A percentile compares a stretch with the other conserved stretches of the same genome.
phyloP scores from a whole-genome alignment of 2,888 invertebrate genomes.

The Netelia virgata region DNA sequence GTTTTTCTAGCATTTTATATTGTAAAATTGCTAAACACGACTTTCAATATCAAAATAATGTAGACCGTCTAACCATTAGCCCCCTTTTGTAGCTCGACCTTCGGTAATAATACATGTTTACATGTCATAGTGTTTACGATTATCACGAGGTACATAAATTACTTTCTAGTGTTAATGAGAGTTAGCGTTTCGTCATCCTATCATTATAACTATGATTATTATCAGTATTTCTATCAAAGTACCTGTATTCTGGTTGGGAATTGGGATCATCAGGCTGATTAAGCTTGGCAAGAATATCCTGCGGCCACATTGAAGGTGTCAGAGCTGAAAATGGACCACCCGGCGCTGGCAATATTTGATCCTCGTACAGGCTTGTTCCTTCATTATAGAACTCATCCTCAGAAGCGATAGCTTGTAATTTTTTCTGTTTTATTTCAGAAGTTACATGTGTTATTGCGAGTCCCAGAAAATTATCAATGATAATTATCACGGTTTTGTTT shows the following conservation, averaged over 20 bases:
- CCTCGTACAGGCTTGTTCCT: constrained; percentile 90
- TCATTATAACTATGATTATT: too few relatives aligned
- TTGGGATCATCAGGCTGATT: constrained; percentile 92
- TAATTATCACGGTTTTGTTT: neutral
- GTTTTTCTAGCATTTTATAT: too few relatives aligned
- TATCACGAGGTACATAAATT: too few relatives aligned
- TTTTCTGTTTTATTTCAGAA: constrained; percentile 86
- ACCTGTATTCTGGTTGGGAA: constrained; percentile 90
- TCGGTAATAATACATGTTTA: too few relatives aligned
- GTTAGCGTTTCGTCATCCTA: too few relatives aligned
- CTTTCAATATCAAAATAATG: too few relatives aligned
- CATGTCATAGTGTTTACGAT: too few relatives aligned
- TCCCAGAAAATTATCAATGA: neutral
- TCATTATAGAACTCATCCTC: constrained; percentile 91
- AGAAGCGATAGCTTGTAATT: constrained; percentile 91
- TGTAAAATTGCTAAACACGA: too few relatives aligned
- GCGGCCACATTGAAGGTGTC: constrained; percentile 98
- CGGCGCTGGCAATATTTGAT: constrained; percentile 91
- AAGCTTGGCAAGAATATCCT: constrained; percentile 94
- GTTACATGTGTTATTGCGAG: neutral
- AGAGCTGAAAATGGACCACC: constrained; percentile 98
- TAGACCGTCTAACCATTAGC: too few relatives aligned
- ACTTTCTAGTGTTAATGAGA: too few relatives aligned
- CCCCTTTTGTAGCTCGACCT: too few relatives aligned
- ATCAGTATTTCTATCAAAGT: constrained; percentile 56